Evolutionary conservation across 2,797 vertebrate species (phyloP).

Genomic region (Gorsachius magnificus): DNA sequence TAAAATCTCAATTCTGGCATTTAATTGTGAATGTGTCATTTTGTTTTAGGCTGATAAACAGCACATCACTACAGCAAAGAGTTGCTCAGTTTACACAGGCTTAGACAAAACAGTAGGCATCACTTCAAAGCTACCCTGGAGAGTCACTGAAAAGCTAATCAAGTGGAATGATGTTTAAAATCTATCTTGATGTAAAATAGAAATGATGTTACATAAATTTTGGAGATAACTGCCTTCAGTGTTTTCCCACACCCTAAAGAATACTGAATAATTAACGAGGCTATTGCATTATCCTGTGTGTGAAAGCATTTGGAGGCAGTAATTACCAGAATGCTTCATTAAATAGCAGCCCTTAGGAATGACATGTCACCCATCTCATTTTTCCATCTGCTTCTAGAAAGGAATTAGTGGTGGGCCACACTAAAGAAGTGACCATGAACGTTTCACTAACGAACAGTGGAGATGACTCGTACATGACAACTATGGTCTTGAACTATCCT

Average conservation of each 20-base stretch:
- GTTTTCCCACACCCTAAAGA: background rate
- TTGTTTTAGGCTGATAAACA: background rate
- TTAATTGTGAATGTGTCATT: background rate
- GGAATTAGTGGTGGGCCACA: conserved; percentile 64
- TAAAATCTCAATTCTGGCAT: background rate
- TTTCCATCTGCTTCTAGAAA: conserved; percentile 14
- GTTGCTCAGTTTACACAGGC: background rate
- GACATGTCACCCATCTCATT: background rate
- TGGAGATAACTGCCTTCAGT: background rate
- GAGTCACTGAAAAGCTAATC: background rate
- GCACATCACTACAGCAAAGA: background rate
- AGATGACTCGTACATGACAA: conserved; percentile 73
- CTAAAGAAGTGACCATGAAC: conserved; percentile 56
- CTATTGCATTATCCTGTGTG: background rate
- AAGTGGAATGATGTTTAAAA: background rate
- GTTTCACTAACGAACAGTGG: conserved; percentile 67
- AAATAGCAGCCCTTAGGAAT: background rate
- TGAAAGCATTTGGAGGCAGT: background rate
- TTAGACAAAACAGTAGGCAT: background rate
- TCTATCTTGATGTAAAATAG: background rate
- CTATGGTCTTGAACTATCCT: conserved; percentile 69
- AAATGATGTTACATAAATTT: background rate
- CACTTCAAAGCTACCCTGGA: background rate
- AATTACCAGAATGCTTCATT: background rate
- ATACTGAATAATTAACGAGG: background rate